Percentiles rank a stretch among this genome's conserved stretches.
phyloP scores from a whole-genome alignment of 1,140 invertebrate species.

The Macrocentrus cingulum region DNA sequence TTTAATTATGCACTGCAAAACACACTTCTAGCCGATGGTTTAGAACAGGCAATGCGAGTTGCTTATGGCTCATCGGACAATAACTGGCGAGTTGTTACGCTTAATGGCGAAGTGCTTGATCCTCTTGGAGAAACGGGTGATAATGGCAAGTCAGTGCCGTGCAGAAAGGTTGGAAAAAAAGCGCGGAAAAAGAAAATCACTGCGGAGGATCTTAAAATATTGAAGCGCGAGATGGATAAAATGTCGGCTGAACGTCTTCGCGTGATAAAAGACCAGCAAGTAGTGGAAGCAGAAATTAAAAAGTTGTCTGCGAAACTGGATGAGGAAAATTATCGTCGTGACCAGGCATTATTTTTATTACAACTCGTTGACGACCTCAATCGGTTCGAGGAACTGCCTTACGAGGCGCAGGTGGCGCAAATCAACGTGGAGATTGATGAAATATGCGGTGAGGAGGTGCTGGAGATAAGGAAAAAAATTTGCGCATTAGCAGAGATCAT shows the following conservation, averaged over 20 bases:
- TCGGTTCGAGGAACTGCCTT: slow-evolving; percentile 64
- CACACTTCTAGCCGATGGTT: slow-evolving; percentile 84
- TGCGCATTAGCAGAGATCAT: slow-evolving; percentile 69
- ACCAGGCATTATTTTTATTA: too few species aligned
- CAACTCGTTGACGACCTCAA: slow-evolving; percentile 58
- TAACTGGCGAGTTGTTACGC: slow-evolving; percentile 89
- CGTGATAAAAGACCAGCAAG: slow-evolving; percentile 55
- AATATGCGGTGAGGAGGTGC: slow-evolving; percentile 71
- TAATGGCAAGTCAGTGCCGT: slow-evolving; percentile 71
- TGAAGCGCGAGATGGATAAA: slow-evolving; percentile 58
- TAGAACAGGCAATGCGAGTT: slow-evolving; percentile 88
- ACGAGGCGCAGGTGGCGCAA: slow-evolving; percentile 63
- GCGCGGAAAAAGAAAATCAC: slow-evolving; percentile 63
- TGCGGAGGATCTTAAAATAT: slow-evolving; percentile 58
- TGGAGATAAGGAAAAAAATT: slow-evolving; percentile 72
- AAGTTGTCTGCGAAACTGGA: slow-evolving; percentile 49
- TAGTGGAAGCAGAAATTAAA: slow-evolving; percentile 60
- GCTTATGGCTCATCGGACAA: slow-evolving; percentile 75
- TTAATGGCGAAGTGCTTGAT: slow-evolving; percentile 91
- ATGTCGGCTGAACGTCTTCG: slow-evolving; percentile 55
- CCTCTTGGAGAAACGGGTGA: slow-evolving; percentile 90
- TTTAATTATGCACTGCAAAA: slow-evolving; percentile 90
- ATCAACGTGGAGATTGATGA: slow-evolving; percentile 77
- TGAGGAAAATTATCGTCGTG: too few species aligned
- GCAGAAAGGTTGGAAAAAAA: slow-evolving; percentile 77